phyloP scores from a whole-genome alignment of 2,797 vertebrate genomes.

The Cyprinodon diabolis region DNA sequence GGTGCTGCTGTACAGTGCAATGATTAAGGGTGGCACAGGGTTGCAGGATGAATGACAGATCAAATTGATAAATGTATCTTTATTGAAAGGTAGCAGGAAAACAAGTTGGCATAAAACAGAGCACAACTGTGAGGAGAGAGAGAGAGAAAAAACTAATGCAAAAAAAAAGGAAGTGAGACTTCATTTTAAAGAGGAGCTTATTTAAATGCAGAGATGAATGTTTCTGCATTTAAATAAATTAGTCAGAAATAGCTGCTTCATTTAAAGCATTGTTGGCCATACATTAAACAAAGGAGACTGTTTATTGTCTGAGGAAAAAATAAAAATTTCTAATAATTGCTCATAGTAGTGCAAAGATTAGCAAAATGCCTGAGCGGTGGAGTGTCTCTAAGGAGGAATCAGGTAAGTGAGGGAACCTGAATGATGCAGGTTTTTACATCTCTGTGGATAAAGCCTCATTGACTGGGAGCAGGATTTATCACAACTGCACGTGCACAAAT shows the following conservation, averaged over 20 bases:
- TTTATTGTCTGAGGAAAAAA: too few species aligned
- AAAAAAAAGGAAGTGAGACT: too few species aligned
- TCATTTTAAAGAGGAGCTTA: slow-evolving; percentile 36
- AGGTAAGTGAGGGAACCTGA: slow-evolving; percentile 15
- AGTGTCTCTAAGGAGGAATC: slow-evolving; percentile 18
- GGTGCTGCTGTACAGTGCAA: slow-evolving; percentile 55
- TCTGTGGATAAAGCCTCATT: slow-evolving; percentile 31
- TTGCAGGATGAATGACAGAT: slow-evolving; percentile 31
- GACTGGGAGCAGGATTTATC: slow-evolving; percentile 44
- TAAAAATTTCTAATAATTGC: not conserved
- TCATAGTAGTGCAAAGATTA: not conserved
- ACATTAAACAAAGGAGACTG: not conserved
- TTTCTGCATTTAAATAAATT: not conserved
- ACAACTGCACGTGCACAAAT: slow-evolving; percentile 58
- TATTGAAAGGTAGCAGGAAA: slow-evolving; percentile 22
- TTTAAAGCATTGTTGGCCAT: not conserved
- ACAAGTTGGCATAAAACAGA: slow-evolving; percentile 37
- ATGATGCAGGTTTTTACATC: slow-evolving; percentile 15
- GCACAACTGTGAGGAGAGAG: slow-evolving; percentile 25
- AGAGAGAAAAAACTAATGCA: not conserved
- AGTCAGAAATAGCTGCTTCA: not conserved
- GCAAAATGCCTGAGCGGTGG: slow-evolving; percentile 4
- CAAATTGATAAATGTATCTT: slow-evolving; percentile 39
- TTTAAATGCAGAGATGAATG: slow-evolving; percentile 11
- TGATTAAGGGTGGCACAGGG: not conserved